Percentiles rank a stretch among this genome's conserved stretches.
These are phyloP conservation scores for Pteria penguin DNA, from an alignment of 2,888 invertebrate genomes.

Conservation along the genomic window DNA sequence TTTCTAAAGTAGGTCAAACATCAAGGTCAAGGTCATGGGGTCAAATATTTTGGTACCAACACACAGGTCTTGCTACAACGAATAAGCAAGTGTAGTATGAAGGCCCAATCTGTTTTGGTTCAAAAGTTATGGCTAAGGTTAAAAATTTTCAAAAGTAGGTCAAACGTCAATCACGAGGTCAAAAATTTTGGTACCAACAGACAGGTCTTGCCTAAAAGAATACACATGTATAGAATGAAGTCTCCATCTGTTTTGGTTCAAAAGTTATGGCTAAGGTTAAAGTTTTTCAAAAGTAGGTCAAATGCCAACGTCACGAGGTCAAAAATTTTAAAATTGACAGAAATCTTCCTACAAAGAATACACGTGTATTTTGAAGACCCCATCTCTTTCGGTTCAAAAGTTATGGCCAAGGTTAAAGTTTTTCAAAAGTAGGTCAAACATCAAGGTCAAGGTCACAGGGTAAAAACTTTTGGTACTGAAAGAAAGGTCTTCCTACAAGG, in stretches of 20 bases:
- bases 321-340: too few species aligned
- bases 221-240: not conserved
- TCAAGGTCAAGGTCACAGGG: too few species aligned
- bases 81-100: not conserved
- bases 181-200: not conserved
- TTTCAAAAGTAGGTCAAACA: too few species aligned
- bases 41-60: not conserved
- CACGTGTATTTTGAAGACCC: too few species aligned
- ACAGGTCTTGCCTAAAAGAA: not conserved
- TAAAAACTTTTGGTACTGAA: too few species aligned
- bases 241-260: not conserved
- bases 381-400: too few species aligned
- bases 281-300: too few species aligned
- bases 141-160: not conserved
- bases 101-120: not conserved
- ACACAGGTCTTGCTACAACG: not conserved
- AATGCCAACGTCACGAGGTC: too few species aligned
- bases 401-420: too few species aligned
- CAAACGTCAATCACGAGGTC: not conserved
- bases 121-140: not conserved
- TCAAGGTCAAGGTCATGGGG: not conserved
- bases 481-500: too few species aligned
- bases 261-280: not conserved
- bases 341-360: too few species aligned
- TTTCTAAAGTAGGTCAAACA: not conserved